phyloP scores from a whole-genome alignment of 2,888 invertebrate species.

The Chalcis sispes region DNA sequence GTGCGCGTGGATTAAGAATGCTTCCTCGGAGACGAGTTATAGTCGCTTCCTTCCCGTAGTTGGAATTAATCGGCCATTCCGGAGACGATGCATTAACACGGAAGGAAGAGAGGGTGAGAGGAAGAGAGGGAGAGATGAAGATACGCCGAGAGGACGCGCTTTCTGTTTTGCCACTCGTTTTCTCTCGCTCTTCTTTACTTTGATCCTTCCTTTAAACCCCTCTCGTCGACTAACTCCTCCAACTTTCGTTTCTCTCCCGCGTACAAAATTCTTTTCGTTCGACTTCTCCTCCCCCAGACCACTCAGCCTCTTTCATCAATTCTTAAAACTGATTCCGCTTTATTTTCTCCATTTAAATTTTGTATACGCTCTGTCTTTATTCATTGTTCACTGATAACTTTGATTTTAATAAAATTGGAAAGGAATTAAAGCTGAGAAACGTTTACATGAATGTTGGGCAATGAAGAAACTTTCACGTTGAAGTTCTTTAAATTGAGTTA shows the following conservation, averaged over 20 bases:
- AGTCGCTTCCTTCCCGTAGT: slow-evolving; percentile 75
- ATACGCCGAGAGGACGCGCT: too few relatives aligned
- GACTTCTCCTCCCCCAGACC: slow-evolving; percentile 27
- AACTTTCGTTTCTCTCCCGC: not conserved
- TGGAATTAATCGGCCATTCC: slow-evolving; percentile 75
- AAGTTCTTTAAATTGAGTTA: too few relatives aligned
- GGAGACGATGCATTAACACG: slow-evolving; percentile 74
- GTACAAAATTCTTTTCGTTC: slow-evolving; percentile 25
- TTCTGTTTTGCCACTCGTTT: slow-evolving; percentile 48
- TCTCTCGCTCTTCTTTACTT: slow-evolving; percentile 26
- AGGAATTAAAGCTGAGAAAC: too few relatives aligned
- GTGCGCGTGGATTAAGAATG: slow-evolving; percentile 74
- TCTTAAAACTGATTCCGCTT: slow-evolving; percentile 2
- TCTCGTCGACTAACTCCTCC: too few relatives aligned
- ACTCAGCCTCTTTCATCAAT: slow-evolving; percentile 26
- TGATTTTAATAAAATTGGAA: too few relatives aligned
- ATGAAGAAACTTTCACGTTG: too few relatives aligned
- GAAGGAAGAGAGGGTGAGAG: slow-evolving; percentile 67
- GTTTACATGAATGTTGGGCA: too few relatives aligned
- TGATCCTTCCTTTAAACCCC: slow-evolving; percentile 12
- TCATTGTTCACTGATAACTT: too few relatives aligned
- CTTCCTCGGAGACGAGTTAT: slow-evolving; percentile 75
- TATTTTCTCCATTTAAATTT: too few relatives aligned
- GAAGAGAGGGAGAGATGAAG: too few relatives aligned
- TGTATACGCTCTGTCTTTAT: too few relatives aligned